Evolutionary conservation across 2,888 invertebrate genomes (phyloP).

Genomic region (Acrocyrtus sp.): DNA sequence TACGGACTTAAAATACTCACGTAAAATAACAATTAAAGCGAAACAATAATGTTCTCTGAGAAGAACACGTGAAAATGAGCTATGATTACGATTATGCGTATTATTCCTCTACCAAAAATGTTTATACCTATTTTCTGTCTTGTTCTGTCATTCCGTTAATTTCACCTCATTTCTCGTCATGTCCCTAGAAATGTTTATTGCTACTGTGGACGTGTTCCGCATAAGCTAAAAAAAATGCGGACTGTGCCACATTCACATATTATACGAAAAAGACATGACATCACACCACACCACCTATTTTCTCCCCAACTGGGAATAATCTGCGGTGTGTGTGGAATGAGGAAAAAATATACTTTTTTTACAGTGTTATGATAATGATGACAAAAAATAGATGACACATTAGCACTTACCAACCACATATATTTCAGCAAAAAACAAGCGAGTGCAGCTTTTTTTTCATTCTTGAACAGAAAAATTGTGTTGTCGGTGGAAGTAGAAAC

Average conservation of each 20-base stretch:
- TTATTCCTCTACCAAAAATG: not conserved
- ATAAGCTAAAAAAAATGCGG: slow-evolving; percentile 13
- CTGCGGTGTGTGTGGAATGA: slow-evolving; percentile 12
- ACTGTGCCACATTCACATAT: slow-evolving; percentile 9
- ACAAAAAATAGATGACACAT: slow-evolving; percentile 17
- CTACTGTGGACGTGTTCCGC: slow-evolving; percentile 38
- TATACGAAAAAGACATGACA: slow-evolving; percentile 12
- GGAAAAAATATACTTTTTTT: slow-evolving; percentile 18
- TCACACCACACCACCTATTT: not conserved
- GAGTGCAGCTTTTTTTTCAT: not conserved
- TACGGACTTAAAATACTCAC: slow-evolving; percentile 5
- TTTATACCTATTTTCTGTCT: no score
- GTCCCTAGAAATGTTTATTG: slow-evolving; percentile 3
- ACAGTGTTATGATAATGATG: not conserved
- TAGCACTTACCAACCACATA: slow-evolving; percentile 1
- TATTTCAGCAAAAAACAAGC: not conserved
- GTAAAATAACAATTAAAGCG: slow-evolving; percentile 25
- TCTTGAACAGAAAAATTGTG: not conserved
- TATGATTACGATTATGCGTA: not conserved
- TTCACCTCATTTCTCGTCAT: not conserved
- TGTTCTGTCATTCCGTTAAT: no score
- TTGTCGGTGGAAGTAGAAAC: not conserved
- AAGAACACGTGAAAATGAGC: slow-evolving; percentile 7
- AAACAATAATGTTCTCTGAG: not conserved
- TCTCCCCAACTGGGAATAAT: not conserved